A percentile compares a stretch with the other conserved stretches of the same genome.
These are phyloP conservation scores for Psittacara wagleri DNA, from an alignment of 2,113 vertebrate genomes.

Conservation along the genomic window DNA sequence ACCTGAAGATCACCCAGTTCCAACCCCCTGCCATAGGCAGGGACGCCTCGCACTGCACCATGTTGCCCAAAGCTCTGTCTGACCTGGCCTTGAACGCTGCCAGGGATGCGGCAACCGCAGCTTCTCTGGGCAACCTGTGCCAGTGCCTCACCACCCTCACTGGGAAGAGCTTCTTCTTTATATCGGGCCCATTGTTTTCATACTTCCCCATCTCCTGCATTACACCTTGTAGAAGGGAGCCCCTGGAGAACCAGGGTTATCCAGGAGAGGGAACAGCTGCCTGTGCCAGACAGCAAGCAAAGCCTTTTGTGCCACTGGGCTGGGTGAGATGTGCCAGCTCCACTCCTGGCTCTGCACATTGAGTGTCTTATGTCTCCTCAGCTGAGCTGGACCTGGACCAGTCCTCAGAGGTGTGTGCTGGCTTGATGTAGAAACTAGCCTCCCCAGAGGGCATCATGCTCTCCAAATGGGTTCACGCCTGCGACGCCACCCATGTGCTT, in stretches of 20 bases:
- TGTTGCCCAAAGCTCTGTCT: background rate
- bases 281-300: background rate
- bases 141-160: background rate
- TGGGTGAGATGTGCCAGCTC: background rate
- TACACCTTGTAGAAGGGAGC: background rate
- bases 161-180: background rate
- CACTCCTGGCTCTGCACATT: accelerated
- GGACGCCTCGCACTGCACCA: background rate
- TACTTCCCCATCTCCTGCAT: background rate
- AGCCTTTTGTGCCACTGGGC: background rate
- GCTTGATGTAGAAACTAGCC: accelerated
- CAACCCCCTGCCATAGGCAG: background rate
- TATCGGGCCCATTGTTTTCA: background rate
- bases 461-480: background rate
- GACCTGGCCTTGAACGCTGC: background rate
- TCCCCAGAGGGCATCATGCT: background rate
- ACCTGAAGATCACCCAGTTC: background rate
- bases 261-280: background rate
- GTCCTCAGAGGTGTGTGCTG: background rate
- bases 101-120: background rate
- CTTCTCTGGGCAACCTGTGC: background rate
- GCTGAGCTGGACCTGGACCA: background rate
- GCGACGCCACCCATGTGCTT: accelerated
- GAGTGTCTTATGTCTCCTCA: background rate
- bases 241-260: background rate